A percentile compares a stretch with the other conserved stretches of the same genome.
Evolutionary conservation across 2,888 invertebrate species (phyloP).

Genomic region (Disparrhopalites patrizii): DNA sequence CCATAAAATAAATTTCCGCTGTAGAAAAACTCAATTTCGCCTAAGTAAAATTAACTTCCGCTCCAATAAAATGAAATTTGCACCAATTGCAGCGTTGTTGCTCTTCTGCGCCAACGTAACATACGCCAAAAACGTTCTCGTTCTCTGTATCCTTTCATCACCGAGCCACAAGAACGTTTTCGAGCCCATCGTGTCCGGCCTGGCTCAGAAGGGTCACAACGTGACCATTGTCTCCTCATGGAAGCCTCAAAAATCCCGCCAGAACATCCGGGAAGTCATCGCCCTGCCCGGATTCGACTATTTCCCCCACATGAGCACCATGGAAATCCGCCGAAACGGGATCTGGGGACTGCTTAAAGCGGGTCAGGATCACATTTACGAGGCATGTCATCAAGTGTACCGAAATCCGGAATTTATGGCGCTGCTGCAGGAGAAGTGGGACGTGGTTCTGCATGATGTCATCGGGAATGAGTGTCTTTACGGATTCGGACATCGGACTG

Average conservation of each 20-base stretch:
- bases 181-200: not conserved
- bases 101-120: too few species aligned
- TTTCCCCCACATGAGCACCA: not conserved
- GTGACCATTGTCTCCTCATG: not conserved
- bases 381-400: not conserved
- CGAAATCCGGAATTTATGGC: not conserved
- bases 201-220: not conserved
- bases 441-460: not conserved
- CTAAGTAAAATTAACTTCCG: too few species aligned
- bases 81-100: too few species aligned
- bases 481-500: not conserved
- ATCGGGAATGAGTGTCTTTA: slow-evolving; percentile 11
- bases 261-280: not conserved
- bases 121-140: not conserved
- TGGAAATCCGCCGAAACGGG: not conserved
- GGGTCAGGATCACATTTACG: not conserved
- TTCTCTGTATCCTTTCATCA: not conserved
- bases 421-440: not conserved
- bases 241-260: not conserved
- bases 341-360: not conserved
- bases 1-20: too few species aligned
- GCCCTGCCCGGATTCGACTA: not conserved
- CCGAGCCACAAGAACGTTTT: slow-evolving; percentile 1
- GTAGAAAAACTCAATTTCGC: too few species aligned
- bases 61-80: too few species aligned